These are phyloP conservation scores for Siniperca knerii DNA, from an alignment of 2,113 vertebrate species.

Conservation along the genomic window DNA sequence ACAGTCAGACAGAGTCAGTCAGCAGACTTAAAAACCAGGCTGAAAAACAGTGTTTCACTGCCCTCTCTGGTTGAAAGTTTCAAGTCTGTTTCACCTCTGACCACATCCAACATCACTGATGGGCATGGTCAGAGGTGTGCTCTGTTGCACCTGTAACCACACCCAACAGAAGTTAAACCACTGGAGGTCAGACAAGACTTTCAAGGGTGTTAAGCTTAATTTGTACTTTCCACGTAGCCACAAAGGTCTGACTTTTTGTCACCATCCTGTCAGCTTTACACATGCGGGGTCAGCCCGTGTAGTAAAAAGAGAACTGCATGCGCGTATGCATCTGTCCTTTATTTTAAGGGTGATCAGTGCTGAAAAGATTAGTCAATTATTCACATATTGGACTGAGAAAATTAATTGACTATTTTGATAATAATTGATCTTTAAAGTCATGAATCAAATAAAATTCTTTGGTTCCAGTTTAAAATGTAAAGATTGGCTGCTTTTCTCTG, in stretches of 20 bases:
- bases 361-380: not conserved
- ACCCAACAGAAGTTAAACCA: not conserved
- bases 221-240: not conserved
- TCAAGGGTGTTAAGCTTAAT: not conserved
- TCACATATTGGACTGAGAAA: not conserved
- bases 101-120: no score
- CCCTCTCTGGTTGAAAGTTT: not conserved
- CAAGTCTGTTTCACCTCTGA: not conserved
- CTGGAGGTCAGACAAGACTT: not conserved
- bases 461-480: not conserved
- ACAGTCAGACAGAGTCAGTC: constrained; percentile 14
- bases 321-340: not conserved
- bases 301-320: not conserved
- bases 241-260: not conserved
- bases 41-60: not conserved
- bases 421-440: not conserved
- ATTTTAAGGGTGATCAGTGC: not conserved
- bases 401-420: not conserved
- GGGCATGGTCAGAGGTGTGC: no score
- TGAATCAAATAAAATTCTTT: not conserved
- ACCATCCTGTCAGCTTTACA: not conserved
- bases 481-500: not conserved
- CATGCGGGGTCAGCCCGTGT: not conserved
- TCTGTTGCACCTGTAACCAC: not conserved
- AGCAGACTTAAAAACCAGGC: not conserved